phyloP scores from a whole-genome alignment of 2,113 vertebrate species.

The Telmatochromis sp. region DNA sequence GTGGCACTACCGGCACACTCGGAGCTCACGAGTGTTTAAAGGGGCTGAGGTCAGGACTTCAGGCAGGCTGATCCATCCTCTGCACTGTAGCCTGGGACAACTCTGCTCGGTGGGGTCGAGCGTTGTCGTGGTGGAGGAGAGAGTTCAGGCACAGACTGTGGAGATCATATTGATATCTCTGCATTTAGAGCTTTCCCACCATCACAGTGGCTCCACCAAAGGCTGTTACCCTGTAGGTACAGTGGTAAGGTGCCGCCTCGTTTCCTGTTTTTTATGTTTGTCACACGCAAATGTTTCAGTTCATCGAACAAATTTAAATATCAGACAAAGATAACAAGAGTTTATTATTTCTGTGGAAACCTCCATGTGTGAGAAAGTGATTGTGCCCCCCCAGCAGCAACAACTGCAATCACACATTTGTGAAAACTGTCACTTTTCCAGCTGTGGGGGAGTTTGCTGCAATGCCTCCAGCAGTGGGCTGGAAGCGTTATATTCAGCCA shows the following conservation, averaged over 20 bases:
- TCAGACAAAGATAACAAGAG: neutral
- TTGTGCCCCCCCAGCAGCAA: neutral
- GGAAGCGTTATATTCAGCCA: neutral
- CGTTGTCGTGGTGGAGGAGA: neutral
- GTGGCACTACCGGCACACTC: neutral
- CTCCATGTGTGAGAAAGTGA: neutral
- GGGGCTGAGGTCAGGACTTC: neutral
- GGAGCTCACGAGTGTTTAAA: neutral
- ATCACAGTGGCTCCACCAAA: neutral
- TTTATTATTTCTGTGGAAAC: neutral
- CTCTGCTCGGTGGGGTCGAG: neutral
- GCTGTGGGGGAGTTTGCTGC: neutral
- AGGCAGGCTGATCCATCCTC: neutral
- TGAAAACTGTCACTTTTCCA: neutral
- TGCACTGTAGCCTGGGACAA: neutral
- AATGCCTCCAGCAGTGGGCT: rapidly evolving
- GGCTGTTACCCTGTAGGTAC: neutral
- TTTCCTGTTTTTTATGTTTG: neutral
- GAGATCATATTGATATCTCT: too few relatives aligned
- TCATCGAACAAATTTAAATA: neutral
- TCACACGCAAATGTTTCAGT: neutral
- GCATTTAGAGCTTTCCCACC: neutral
- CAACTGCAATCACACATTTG: neutral
- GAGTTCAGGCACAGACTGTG: neutral
- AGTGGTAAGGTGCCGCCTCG: neutral